Conservation (phyloP, 2,113 vertebrate genomes). For the Nanorana parkeri region DNA sequence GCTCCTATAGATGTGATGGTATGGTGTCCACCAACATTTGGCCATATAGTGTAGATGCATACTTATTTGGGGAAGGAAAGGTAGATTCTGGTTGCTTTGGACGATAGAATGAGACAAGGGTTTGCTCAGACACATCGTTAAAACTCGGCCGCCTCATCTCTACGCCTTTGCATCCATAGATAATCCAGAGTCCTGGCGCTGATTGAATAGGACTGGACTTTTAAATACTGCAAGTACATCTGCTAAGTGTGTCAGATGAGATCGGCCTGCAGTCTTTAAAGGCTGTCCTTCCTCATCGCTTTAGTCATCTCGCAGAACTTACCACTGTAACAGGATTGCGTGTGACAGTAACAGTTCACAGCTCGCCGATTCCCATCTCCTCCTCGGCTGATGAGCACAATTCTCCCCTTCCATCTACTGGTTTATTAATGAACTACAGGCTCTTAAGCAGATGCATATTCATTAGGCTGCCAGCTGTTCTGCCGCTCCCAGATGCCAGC, state of each 20-base stretch:
- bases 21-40: no score
- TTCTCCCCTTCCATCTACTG: slow-evolving; percentile 81
- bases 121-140: no score
- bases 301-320: slow-evolving; percentile 30
- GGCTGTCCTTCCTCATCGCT: slow-evolving; percentile 39
- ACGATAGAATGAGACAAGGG: no score
- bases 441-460: slow-evolving; percentile 87
- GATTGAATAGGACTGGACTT: slow-evolving; percentile 1
- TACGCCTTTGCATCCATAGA: no score
- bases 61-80: no score
- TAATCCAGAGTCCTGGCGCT: neutral
- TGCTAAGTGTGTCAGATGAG: neutral
- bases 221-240: neutral
- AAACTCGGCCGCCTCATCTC: no score
- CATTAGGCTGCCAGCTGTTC: slow-evolving; percentile 86
- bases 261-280: neutral
- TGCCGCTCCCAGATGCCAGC: slow-evolving; percentile 80
- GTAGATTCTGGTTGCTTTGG: no score
- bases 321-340: slow-evolving; percentile 65
- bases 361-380: slow-evolving; percentile 77
- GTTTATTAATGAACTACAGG: slow-evolving; percentile 83
- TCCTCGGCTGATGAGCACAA: slow-evolving; percentile 78
- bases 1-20: no score
- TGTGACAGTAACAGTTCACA: slow-evolving; percentile 84
- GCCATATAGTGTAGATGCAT: no score